Conservation (phyloP, 2,888 invertebrate genomes). For the Cactoblastis cactorum region DNA sequence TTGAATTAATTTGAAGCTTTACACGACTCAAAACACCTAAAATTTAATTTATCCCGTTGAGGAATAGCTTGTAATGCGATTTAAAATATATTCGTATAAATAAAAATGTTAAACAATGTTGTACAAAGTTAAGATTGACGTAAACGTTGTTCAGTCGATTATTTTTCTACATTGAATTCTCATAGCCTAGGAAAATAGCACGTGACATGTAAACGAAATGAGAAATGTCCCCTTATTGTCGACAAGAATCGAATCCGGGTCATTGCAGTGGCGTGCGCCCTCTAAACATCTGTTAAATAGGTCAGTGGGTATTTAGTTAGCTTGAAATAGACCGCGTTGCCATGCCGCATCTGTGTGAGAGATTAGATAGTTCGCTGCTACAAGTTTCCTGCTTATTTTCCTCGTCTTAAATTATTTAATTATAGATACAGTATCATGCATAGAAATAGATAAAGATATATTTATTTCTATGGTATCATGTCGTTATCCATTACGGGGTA, state of each 20-base stretch:
- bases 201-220: constrained; percentile 3
- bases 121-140: too few relatives aligned
- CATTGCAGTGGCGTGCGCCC: constrained; percentile 47
- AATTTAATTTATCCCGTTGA: too few relatives aligned
- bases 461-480: too few relatives aligned
- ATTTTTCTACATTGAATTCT: neutral
- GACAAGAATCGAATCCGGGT: constrained; percentile 44
- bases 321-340: constrained; percentile 40
- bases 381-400: neutral
- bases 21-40: too few relatives aligned
- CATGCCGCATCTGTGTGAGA: constrained; percentile 22
- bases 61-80: too few relatives aligned
- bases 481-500: too few relatives aligned
- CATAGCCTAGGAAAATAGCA: neutral
- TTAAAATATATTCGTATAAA: too few relatives aligned
- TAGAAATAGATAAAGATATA: too few relatives aligned
- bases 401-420: neutral
- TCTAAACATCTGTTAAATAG: constrained; percentile 44
- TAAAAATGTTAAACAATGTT: too few relatives aligned
- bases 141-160: too few relatives aligned
- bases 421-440: too few relatives aligned
- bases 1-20: too few relatives aligned
- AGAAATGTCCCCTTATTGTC: constrained; percentile 10
- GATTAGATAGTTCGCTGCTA: neutral
- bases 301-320: constrained; percentile 32